Percentiles rank a stretch among this genome's conserved stretches.
phyloP scores from a whole-genome alignment of 2,797 vertebrate species.

The Lagodon rhomboides region DNA sequence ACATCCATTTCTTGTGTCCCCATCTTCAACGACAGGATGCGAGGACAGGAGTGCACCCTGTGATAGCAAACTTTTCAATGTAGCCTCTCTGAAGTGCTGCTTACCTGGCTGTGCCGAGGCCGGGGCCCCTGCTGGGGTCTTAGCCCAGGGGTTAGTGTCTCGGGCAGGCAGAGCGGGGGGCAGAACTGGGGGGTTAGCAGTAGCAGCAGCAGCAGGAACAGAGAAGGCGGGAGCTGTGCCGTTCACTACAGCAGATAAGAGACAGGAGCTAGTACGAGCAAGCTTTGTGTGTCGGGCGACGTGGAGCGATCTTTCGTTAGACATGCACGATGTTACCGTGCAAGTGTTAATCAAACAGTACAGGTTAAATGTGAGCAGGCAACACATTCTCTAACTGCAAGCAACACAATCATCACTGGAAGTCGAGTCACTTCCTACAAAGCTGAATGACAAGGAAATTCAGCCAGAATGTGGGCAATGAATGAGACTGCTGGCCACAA shows the following conservation, averaged over 20 bases:
- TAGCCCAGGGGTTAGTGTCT: slow-evolving; percentile 99
- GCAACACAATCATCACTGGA: background rate
- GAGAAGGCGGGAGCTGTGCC: slow-evolving; percentile 91
- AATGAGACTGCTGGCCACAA: slow-evolving; percentile 4
- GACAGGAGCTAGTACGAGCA: slow-evolving; percentile 62
- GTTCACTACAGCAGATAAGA: slow-evolving; percentile 93
- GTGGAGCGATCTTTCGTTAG: slow-evolving; percentile 13
- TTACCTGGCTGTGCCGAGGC: slow-evolving; percentile 87
- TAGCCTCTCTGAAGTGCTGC: slow-evolving; percentile 14
- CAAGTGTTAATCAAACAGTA: slow-evolving; percentile 31
- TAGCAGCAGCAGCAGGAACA: slow-evolving; percentile 82
- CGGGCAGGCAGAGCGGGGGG: slow-evolving; percentile 92
- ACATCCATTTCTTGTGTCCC: background rate
- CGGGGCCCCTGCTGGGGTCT: slow-evolving; percentile 84
- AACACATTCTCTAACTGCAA: background rate
- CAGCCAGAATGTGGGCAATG: slow-evolving; percentile 9
- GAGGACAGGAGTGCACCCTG: background rate
- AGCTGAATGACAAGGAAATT: slow-evolving; percentile 7
- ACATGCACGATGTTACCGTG: slow-evolving; percentile 52
- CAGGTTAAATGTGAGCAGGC: slow-evolving; percentile 16
- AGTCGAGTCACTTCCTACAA: background rate
- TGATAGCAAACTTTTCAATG: background rate
- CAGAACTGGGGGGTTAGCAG: slow-evolving; percentile 82
- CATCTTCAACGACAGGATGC: background rate
- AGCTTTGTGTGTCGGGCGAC: slow-evolving; percentile 28